These are phyloP conservation scores for Pammene fasciana DNA, from an alignment of 2,888 invertebrate species.

Conservation along the genomic window DNA sequence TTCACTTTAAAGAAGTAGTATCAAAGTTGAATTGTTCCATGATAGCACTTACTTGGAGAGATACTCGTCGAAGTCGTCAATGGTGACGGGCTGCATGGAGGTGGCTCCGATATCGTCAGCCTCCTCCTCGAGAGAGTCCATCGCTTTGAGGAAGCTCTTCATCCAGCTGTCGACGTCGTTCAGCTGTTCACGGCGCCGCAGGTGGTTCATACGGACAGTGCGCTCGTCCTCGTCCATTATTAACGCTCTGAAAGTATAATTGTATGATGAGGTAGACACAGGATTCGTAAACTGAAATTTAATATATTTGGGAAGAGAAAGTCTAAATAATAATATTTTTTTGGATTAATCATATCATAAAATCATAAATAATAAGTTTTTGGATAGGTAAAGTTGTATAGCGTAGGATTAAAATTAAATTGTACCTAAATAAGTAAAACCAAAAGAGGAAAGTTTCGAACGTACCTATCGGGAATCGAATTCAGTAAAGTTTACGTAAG, in stretches of 20 bases:
- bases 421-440: no score
- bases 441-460: no score
- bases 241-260: constrained; percentile 83
- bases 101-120: constrained; percentile 92
- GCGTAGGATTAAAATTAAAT: no score
- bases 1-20: not conserved
- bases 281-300: no score
- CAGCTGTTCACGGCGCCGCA: constrained; percentile 90
- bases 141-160: constrained; percentile 92
- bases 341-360: no score
- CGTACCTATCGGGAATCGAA: no score
- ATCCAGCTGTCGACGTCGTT: constrained; percentile 96
- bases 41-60: constrained; percentile 87
- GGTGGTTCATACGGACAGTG: constrained; percentile 92
- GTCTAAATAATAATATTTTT: no score
- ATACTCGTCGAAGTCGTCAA: constrained; percentile 95
- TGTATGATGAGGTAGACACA: no score
- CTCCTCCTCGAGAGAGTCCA: constrained; percentile 92
- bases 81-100: constrained; percentile 94
- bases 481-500: not conserved
- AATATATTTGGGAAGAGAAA: no score
- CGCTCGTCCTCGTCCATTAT: constrained; percentile 96
- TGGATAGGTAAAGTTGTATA: no score
- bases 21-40: not conserved
- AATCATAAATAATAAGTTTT: no score